Percentiles rank a stretch among this genome's conserved stretches.
Evolutionary conservation across 2,888 invertebrate species (phyloP).

Genomic region (Eupithecia pulchellata): DNA sequence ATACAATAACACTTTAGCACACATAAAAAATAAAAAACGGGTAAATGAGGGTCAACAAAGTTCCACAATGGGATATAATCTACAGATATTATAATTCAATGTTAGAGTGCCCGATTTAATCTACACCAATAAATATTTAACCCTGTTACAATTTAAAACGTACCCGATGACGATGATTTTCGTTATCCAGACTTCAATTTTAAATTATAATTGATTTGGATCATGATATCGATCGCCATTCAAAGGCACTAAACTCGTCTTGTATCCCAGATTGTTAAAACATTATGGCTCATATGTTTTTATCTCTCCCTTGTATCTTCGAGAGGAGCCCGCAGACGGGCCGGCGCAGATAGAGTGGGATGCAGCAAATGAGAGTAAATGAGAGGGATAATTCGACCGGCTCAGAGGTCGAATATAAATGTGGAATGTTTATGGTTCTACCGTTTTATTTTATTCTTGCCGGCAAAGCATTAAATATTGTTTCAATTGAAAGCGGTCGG

Average conservation of each 20-base stretch:
- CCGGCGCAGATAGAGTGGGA: conserved; percentile 77
- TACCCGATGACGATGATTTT: conserved; percentile 12
- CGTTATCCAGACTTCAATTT: conserved; percentile 24
- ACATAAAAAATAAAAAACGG: no score
- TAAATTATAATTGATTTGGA: conserved; percentile 43
- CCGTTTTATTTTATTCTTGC: conserved; percentile 83
- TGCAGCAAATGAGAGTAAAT: conserved; percentile 51
- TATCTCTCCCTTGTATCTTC: conserved; percentile 78
- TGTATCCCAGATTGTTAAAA: conserved; percentile 74
- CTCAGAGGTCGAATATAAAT: conserved; percentile 84
- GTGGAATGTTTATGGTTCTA: conserved; percentile 86
- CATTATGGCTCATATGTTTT: conserved; percentile 82
- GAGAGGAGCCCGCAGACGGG: conserved; percentile 76
- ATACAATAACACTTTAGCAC: no score
- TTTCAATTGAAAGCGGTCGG: conserved; percentile 83
- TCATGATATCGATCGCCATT: conserved; percentile 47
- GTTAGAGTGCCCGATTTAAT: not conserved
- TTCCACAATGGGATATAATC: no score
- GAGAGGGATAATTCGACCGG: conserved; percentile 63
- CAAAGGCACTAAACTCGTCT: conserved; percentile 46
- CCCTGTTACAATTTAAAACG: conserved; percentile 3
- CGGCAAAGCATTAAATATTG: conserved; percentile 83
- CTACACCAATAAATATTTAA: conserved; percentile 1
- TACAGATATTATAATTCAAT: not conserved
- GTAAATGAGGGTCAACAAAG: no score